A percentile compares a stretch with the other conserved stretches of the same genome.
These are phyloP conservation scores for Anthrax anthrax DNA, from an alignment of 2,888 invertebrate species.

Conservation along the genomic window DNA sequence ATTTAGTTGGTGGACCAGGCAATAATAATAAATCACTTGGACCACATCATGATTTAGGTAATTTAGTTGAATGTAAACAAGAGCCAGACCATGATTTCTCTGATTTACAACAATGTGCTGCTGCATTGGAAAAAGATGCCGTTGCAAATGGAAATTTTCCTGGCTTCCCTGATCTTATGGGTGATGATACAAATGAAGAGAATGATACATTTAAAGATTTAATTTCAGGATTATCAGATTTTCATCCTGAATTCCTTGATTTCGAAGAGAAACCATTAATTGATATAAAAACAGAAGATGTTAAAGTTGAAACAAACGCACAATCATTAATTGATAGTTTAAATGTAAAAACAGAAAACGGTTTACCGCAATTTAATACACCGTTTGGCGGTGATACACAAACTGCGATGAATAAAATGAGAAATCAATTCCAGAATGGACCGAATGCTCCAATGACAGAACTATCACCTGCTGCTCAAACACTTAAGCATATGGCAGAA, in stretches of 20 bases:
- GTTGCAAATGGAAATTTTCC: conserved; percentile 61
- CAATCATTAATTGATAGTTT: conserved; percentile 32
- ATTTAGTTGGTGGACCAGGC: conserved; percentile 29
- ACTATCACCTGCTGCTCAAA: conserved; percentile 85
- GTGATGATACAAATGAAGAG: conserved; percentile 69
- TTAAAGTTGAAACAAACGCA: conserved; percentile 31
- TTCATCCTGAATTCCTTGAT: conserved; percentile 69
- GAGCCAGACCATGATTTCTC: conserved; percentile 77
- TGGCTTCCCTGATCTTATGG: conserved; percentile 65
- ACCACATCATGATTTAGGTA: conserved; percentile 40
- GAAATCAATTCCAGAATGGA: conserved; percentile 24
- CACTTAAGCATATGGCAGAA: conserved; percentile 92
- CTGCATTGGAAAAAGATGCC: conserved; percentile 71
- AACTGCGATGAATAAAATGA: conserved; percentile 19
- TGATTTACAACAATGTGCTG: conserved; percentile 72
- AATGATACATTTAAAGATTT: conserved; percentile 72
- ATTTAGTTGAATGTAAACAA: conserved; percentile 67
- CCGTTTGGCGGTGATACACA: conserved; percentile 13
- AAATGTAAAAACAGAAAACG: conserved; percentile 32
- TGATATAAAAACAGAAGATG: conserved; percentile 34
- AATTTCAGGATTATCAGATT: conserved; percentile 73
- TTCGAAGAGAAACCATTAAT: conserved; percentile 46
- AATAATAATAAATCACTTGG: conserved; percentile 38
- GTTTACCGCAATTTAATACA: conserved; percentile 27
- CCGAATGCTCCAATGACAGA: conserved; percentile 45